These are phyloP conservation scores for Aromia moschata DNA, from an alignment of 2,888 invertebrate species.

Conservation along the genomic window DNA sequence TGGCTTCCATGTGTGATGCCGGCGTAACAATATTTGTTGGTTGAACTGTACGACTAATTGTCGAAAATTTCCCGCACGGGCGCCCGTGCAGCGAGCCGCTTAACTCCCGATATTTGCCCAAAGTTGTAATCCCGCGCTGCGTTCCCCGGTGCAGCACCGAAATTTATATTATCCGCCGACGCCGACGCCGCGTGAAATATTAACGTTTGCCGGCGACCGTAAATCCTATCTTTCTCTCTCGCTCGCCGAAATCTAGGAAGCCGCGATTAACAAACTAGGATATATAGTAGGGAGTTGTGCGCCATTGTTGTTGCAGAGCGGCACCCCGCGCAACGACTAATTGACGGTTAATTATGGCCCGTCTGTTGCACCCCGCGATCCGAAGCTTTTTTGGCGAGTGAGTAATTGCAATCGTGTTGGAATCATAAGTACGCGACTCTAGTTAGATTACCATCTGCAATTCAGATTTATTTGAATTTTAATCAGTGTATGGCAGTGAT, in stretches of 20 bases:
- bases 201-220: neutral
- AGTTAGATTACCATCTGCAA: too few relatives aligned
- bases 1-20: too few relatives aligned
- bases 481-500: too few relatives aligned
- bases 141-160: neutral
- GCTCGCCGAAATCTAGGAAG: neutral
- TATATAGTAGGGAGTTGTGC: neutral
- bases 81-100: neutral
- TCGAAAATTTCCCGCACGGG: too few relatives aligned
- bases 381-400: too few relatives aligned
- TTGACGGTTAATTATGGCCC: constrained; percentile 6
- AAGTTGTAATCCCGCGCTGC: neutral
- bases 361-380: neutral
- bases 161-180: neutral
- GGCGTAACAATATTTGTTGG: too few relatives aligned
- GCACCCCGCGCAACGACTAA: neutral
- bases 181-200: neutral
- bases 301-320: neutral
- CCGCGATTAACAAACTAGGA: neutral
- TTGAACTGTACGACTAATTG: too few relatives aligned
- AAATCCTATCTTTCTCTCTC: too few relatives aligned
- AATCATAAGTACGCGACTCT: too few relatives aligned
- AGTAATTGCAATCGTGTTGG: too few relatives aligned
- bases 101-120: neutral
- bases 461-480: too few relatives aligned